Base-by-base conservation (phyloP, 2,888 invertebrate genomes). In the Dicyrtoma fusca region DNA sequence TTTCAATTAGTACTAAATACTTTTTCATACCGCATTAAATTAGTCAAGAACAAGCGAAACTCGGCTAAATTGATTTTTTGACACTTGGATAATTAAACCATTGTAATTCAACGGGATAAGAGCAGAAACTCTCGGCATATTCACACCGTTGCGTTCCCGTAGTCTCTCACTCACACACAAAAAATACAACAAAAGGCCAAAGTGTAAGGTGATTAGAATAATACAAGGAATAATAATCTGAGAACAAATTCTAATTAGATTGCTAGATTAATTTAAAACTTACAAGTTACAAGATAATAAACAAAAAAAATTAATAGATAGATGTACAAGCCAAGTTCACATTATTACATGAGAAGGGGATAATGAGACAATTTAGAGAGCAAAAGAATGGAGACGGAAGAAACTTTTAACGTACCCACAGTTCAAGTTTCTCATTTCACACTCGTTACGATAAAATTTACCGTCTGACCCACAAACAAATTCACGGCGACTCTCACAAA, bases 401-500 rank as follows among this genome's bases (percentile, higher is more conserved):
- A 34, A 23, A 10, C 19, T 66, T 17, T n/a, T 25, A 53, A 81
- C 85, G 85, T 82, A 91, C 91, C 92, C 94, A 85, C 94, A 95
- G 83, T 94, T 94, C 82, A 91, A 91, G 83, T 91, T 89, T 84
- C 91, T 92, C 94, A 95, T 95, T 83, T 93, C 89, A 82, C 95
- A 95, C 84, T 93, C 92, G 83, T 91, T 94, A 82, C 90, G 89
- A 84, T 95, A 94, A 83, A 95, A 91, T 82, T 92, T 89, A 84
- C 92, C 93, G 84, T 95, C 94, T 10, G 93, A 94, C 45, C 92
- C 94, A 83, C 95, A 95, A 65, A 94, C 92, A 82, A 92, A 94
- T 77, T 87, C 84, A 76, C 89, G 89, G 62, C 79, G 79, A 21
- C 89, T 89, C 72, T 88, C 88, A 82, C 92, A 92, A 80, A 88